phyloP scores from a whole-genome alignment of 2,888 invertebrate genomes.

The Aethes cnicana region DNA sequence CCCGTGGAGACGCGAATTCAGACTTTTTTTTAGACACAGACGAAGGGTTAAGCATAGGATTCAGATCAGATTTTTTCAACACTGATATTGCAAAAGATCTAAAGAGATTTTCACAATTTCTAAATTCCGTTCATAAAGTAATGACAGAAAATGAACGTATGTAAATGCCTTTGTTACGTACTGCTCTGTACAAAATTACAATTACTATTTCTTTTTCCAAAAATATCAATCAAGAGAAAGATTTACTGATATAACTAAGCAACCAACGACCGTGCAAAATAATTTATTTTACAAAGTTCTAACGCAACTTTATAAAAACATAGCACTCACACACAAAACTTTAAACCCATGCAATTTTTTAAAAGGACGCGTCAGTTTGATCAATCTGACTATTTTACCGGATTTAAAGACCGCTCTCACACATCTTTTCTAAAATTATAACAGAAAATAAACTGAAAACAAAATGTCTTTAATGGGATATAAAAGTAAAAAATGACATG shows the following conservation, averaged over 20 bases:
- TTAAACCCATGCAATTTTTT: slow-evolving; percentile 27
- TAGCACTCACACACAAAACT: slow-evolving; percentile 17
- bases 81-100: too few species aligned
- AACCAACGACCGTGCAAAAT: slow-evolving; percentile 11
- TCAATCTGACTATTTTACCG: slow-evolving; percentile 25
- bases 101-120: too few species aligned
- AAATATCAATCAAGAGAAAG: not conserved
- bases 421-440: slow-evolving; percentile 24
- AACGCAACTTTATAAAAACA: slow-evolving; percentile 6
- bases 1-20: too few species aligned
- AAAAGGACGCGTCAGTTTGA: slow-evolving; percentile 10
- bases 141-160: too few species aligned
- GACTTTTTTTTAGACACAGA: too few species aligned
- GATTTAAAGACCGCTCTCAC: slow-evolving; percentile 13
- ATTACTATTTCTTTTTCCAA: not conserved
- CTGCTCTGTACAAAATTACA: too few species aligned
- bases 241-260: not conserved
- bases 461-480: slow-evolving; percentile 16
- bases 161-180: too few species aligned
- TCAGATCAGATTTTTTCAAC: too few species aligned
- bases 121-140: too few species aligned
- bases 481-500: not conserved
- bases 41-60: too few species aligned
- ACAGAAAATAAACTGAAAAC: slow-evolving; percentile 28
- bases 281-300: slow-evolving; percentile 7